phyloP scores from a whole-genome alignment of 2,113 vertebrate genomes.

The Empidonax traillii region DNA sequence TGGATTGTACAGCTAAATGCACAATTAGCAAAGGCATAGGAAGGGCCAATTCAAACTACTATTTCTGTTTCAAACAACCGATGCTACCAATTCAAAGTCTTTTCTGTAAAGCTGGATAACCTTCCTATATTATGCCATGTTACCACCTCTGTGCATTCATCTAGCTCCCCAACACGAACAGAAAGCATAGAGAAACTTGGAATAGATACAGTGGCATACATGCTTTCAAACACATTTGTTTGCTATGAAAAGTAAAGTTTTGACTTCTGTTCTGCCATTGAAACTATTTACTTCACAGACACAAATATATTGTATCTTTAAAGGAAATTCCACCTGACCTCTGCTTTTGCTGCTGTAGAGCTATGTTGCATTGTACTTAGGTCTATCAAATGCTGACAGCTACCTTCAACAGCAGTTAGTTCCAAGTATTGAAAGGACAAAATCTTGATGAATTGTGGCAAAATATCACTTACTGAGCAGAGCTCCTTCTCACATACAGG shows the following conservation, averaged over 20 bases:
- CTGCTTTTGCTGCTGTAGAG: neutral
- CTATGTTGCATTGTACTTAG: rapidly evolving
- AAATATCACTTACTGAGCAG: neutral
- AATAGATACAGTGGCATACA: rapidly evolving
- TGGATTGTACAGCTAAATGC: neutral
- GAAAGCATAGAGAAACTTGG: neutral
- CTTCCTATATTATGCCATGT: neutral
- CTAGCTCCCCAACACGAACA: neutral
- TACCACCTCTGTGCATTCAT: neutral
- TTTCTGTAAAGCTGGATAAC: neutral
- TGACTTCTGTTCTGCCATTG: neutral
- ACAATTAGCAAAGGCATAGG: neutral
- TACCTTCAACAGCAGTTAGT: rapidly evolving
- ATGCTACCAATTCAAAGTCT: neutral
- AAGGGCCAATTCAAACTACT: neutral
- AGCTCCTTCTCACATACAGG: neutral
- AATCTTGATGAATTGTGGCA: neutral
- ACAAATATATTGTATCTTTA: neutral
- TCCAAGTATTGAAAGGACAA: neutral
- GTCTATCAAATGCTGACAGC: neutral
- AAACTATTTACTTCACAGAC: neutral
- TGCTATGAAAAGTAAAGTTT: neutral
- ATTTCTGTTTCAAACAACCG: neutral
- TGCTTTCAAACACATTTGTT: neutral
- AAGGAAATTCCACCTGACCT: neutral